Evolutionary conservation across 53 echinoderm and acorn worm genomes (phyloP).

Genomic region (Patiria pectinifera): DNA sequence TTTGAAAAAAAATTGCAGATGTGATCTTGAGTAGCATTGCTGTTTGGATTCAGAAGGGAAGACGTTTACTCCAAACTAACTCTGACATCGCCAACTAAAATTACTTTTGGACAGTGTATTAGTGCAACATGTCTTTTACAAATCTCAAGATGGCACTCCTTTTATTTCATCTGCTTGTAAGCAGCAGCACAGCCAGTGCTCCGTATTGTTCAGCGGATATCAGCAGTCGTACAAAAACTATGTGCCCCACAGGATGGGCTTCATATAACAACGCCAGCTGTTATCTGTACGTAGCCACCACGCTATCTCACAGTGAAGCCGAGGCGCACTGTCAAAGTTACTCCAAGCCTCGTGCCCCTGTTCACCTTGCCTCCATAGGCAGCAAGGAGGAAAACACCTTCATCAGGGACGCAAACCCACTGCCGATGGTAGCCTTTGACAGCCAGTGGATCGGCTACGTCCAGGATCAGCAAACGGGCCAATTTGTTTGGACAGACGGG

Average conservation of each 20-base stretch:
- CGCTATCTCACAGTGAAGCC: not conserved
- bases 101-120: no score
- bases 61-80: no score
- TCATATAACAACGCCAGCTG: not conserved
- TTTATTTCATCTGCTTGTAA: not conserved
- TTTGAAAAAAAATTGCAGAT: no score
- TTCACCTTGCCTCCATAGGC: conserved; percentile 7
- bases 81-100: no score
- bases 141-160: not conserved
- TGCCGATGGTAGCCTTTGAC: not conserved
- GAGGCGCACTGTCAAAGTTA: not conserved
- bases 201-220: not conserved
- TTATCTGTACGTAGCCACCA: conserved; percentile 1
- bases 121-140: not conserved
- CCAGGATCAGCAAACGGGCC: no score
- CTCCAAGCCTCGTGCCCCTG: not conserved
- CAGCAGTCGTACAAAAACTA: not conserved
- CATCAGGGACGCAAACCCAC: not conserved
- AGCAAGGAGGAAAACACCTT: not conserved
- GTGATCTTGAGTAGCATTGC: no score
- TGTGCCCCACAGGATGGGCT: not conserved
- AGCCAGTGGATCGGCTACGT: conserved; percentile 21
- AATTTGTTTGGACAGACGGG: conserved; percentile 16
- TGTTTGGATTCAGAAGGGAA: no score
- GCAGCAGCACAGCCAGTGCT: not conserved